A percentile compares a stretch with the other conserved stretches of the same genome.
Evolutionary conservation across 2,888 invertebrate species (phyloP).

Genomic region (Aproaerema taeniolella): DNA sequence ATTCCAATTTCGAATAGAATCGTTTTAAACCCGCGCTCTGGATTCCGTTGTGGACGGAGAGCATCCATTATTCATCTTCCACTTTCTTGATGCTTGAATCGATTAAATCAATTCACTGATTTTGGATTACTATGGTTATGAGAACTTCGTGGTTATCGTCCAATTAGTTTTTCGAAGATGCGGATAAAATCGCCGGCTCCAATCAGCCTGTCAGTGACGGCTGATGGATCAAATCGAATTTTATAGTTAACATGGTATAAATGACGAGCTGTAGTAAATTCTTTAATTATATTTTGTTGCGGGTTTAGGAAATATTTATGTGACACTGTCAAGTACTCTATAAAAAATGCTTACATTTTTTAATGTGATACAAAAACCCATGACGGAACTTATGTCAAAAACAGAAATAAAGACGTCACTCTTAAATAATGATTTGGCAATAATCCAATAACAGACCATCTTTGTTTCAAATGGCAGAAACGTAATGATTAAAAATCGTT

Average conservation of each 20-base stretch:
- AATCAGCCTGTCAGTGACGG: constrained; percentile 8
- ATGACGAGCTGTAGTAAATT: neutral
- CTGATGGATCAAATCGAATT: constrained; percentile 5
- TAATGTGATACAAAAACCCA: no score
- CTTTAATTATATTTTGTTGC: constrained; percentile 8
- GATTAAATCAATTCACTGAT: constrained; percentile 24
- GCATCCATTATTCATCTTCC: constrained; percentile 48
- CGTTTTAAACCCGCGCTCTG: constrained; percentile 33
- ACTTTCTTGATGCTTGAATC: constrained; percentile 35
- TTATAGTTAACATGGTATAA: neutral
- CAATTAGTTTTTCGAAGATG: constrained; percentile 44
- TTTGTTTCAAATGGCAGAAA: no score
- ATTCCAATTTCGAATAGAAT: constrained; percentile 16
- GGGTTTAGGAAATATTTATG: no score
- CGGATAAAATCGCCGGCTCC: constrained; percentile 33
- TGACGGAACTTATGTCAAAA: no score
- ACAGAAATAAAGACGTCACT: no score
- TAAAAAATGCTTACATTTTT: no score
- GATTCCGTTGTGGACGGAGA: constrained; percentile 27
- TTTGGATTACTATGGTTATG: constrained; percentile 42
- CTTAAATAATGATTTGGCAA: no score
- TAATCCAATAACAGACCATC: no score
- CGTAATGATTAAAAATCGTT: no score
- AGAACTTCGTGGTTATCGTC: constrained; percentile 36
- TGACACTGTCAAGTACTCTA: no score